Conservation (phyloP, 2,888 invertebrate genomes). For the Cotesia congregata region DNA sequence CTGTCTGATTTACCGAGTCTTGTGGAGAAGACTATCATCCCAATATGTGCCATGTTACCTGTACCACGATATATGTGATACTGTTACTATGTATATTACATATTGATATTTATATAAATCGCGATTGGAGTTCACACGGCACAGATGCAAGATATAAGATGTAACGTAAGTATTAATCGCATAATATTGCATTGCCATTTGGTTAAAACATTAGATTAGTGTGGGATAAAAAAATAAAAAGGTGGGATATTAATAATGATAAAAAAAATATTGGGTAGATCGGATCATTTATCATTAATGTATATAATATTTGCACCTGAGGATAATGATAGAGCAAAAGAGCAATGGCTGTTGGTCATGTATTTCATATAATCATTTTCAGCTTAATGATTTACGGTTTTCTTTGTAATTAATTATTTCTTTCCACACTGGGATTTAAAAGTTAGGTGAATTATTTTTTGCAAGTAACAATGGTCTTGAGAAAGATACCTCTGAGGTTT, state of each 20-base stretch:
- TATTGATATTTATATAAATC: neutral
- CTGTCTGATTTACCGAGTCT: slow-evolving; percentile 33
- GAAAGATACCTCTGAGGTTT: slow-evolving; percentile 2
- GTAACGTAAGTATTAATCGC: slow-evolving; percentile 1
- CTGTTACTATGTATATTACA: neutral
- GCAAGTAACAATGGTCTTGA: slow-evolving; percentile 9
- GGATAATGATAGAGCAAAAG: slow-evolving; percentile 25
- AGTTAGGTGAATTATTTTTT: slow-evolving; percentile 1
- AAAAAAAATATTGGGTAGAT: neutral
- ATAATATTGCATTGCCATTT: slow-evolving; percentile 19
- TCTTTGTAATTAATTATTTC: slow-evolving; percentile 26
- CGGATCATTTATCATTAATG: slow-evolving; percentile 24
- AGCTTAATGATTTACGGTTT: slow-evolving; percentile 22
- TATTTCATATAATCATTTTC: slow-evolving; percentile 12
- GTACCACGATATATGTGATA: no score
- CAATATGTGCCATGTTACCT: no score
- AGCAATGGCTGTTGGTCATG: slow-evolving; percentile 4
- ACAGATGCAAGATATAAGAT: neutral
- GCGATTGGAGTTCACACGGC: neutral
- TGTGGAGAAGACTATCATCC: slow-evolving; percentile 1
- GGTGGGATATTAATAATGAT: neutral
- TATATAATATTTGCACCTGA: slow-evolving; percentile 27
- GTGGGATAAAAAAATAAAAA: neutral
- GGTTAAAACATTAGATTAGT: neutral
- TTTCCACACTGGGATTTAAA: slow-evolving; percentile 11